Evolutionary conservation across 2,113 vertebrate species (phyloP), one percentile per base, ranked within the genome.

Genomic region (Crotalus tigris): DNA sequence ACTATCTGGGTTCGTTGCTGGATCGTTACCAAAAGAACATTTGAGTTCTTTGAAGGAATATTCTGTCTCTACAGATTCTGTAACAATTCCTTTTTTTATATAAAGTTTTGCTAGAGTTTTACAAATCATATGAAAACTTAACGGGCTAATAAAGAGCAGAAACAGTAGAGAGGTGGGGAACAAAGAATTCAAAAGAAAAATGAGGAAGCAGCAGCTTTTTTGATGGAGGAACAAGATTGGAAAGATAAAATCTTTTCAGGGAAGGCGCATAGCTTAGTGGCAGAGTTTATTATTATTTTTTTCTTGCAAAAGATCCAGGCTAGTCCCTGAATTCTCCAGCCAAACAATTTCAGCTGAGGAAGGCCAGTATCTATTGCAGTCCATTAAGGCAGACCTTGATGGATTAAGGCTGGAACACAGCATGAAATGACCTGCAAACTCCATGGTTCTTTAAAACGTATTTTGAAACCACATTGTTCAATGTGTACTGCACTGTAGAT

Each of bases 1-100:
- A 61, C 46, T 39, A 5, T 69, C 91, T 29, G 89, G 87, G 19
- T 86, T 92, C 0, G 57, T 93, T 5, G 92, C 94, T 93, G 89
- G 93, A 94, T 90, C 89, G 61, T 75, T 53, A 88, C 90, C 90
- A 87, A 61, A 46, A 75, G 33, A 95, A 33, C 51, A 24, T 10
- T 5, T 44, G 64, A 13, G 5, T 54, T 17, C 19, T 81, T 21
- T 33, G 44, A 81, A 39, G 51, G 64, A 55, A 54, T 19, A 29
- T 1, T 44, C 90, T 33, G 89, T 69, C 64, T 44, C 51, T 6
- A 5, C 81, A 64, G 44, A 86, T 24, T 58, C 7, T 85, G 1
- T 24, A 33, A 51, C 49, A 7, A 51, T 9, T 51, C 49, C 49
- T 8, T 51, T 51, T 49, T 9, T 9, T 8, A 51, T 51, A 51